Evolutionary conservation across 2,797 vertebrate genomes (phyloP), one percentile per base, ranked within the genome.

Genomic region (Lindbergichthys nudifrons): DNA sequence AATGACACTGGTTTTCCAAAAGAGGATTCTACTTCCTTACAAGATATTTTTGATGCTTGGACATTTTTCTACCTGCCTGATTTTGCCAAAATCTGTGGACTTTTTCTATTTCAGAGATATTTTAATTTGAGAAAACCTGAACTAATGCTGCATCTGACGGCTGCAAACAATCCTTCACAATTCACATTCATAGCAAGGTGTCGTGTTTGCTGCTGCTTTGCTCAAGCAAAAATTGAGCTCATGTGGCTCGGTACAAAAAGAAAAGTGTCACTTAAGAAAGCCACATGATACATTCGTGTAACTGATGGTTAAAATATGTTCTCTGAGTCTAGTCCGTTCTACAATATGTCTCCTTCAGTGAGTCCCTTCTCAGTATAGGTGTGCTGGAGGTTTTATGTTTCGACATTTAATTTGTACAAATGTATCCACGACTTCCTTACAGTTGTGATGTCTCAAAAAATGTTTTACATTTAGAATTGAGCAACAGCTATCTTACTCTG

Each of bases 161-260:
- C 68, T 42, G 18, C 21, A 19, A 16, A 19, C 10, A 26, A 56
- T 58, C 50, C 12, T 18, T 19, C 19, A 47, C 48, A 71, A 51
- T 50, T 50, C 10, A 30, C 48, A 2, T 67, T 26, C n/a, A 19
- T 45, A 62, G 36, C n/a, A 14, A 54, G 42, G 32, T 42, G 32
- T 54, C 10, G 11, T 43, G 32, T 71, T 70, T 70, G 16, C 19
- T 42, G 45, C 45, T 14, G 58, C 39, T 14, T 68, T 23, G 30
- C 41, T 13, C 3, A 61, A 30, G 47, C 19, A 54, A 51, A 54
- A 70, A 56, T 50, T 15, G n/a, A 3, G 23, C 15, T 43, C 10
- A 50, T 10, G 23, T 61, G 23, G 30, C 7, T n/a, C 26, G 47
- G 26, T 51, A 65, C 3, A 43, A 26, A 43, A 36, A 43, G 57